phyloP scores from a whole-genome alignment of 2,888 invertebrate genomes.

The Drosophila bunnanda region DNA sequence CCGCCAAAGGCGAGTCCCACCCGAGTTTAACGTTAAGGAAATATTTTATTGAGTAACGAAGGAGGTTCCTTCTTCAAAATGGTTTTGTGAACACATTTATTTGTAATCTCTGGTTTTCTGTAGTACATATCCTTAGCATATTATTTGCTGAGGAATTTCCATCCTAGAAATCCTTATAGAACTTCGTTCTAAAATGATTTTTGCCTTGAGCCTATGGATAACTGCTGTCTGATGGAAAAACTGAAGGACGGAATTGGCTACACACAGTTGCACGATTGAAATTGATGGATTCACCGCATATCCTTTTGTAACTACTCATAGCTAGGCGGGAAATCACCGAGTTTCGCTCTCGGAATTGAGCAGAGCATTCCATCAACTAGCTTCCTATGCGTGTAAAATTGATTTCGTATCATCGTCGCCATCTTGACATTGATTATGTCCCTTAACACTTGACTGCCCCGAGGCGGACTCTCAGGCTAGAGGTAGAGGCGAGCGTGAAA shows the following conservation, averaged over 20 bases:
- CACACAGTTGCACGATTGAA: constrained; percentile 2
- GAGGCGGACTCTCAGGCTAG: constrained; percentile 8
- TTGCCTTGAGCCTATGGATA: background rate
- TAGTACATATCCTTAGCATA: too few species aligned
- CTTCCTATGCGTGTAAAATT: constrained; percentile 40
- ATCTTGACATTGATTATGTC: constrained; percentile 65
- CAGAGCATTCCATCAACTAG: constrained; percentile 22
- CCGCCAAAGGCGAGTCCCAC: background rate
- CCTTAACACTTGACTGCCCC: constrained; percentile 64
- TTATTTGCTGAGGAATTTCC: too few species aligned
- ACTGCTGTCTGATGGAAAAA: background rate
- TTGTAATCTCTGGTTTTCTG: background rate
- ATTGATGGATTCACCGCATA: constrained; percentile 14
- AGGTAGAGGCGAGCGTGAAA: constrained; percentile 10
- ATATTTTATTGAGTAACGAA: background rate
- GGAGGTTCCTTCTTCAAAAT: background rate
- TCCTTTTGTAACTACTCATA: constrained; percentile 5
- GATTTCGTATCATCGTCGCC: constrained; percentile 53
- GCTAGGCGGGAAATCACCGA: constrained; percentile 7
- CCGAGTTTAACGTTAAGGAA: background rate
- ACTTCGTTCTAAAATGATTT: background rate
- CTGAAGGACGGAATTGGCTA: background rate
- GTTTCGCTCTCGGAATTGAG: constrained; percentile 7
- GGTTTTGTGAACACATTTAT: background rate
- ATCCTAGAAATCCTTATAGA: background rate